phyloP scores from a whole-genome alignment of 1,140 invertebrate species.

The Drosophila pallidifrons region DNA sequence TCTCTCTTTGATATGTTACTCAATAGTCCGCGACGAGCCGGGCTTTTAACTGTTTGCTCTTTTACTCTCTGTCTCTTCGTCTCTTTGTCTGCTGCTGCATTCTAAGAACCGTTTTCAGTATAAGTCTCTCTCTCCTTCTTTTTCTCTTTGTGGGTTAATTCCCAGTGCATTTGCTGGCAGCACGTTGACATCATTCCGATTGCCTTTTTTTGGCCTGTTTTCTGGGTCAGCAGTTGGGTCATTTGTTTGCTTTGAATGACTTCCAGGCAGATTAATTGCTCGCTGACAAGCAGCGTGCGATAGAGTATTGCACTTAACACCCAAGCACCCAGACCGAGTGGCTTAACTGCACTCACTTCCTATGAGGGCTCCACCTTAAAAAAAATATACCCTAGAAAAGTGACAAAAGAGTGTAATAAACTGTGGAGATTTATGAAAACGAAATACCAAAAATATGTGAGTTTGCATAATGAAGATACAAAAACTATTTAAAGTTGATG shows the following conservation, averaged over 20 bases:
- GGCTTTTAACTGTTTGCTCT: slow-evolving; percentile 60
- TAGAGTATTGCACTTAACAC: slow-evolving; percentile 42
- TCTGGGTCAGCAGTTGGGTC: slow-evolving; percentile 57
- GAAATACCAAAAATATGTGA: no score
- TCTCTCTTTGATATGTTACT: slow-evolving; percentile 56
- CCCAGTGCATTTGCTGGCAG: slow-evolving; percentile 59
- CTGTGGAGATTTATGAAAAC: no score
- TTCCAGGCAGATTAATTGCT: slow-evolving; percentile 70
- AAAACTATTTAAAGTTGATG: no score
- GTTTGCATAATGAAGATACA: no score
- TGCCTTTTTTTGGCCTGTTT: slow-evolving; percentile 39
- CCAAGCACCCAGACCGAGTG: slow-evolving; percentile 10
- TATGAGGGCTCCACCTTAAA: background rate
- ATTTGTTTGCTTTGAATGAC: slow-evolving; percentile 27
- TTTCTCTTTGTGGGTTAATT: slow-evolving; percentile 52
- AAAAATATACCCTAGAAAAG: slow-evolving; percentile 6
- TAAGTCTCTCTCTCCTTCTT: slow-evolving; percentile 2
- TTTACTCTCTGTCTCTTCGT: slow-evolving; percentile 1
- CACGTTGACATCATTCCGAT: slow-evolving; percentile 58
- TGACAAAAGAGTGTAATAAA: no score
- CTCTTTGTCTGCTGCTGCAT: slow-evolving; percentile 29
- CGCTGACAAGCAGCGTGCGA: slow-evolving; percentile 24
- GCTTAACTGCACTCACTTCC: slow-evolving; percentile 42
- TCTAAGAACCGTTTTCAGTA: slow-evolving; percentile 47
- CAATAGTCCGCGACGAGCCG: slow-evolving; percentile 66